Conservation (phyloP, 2,113 vertebrate species). For the Leucosticte australis region DNA sequence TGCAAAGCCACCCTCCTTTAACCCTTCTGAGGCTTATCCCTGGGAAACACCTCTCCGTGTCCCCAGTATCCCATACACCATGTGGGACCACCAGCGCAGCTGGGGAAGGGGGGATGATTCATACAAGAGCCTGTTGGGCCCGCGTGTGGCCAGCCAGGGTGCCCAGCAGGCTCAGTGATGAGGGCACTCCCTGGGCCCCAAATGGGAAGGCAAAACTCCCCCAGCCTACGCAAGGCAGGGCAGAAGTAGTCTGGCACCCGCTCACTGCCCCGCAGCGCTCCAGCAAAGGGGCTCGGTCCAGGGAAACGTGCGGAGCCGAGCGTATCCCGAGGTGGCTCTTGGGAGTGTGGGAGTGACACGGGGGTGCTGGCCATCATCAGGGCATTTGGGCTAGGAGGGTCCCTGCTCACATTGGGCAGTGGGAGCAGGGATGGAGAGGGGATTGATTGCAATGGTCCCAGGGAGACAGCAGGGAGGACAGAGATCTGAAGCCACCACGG, state of each 20-base stretch:
- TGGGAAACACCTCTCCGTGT: not conserved
- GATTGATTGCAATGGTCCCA: not conserved
- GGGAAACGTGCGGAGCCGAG: not conserved
- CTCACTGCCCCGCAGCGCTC: not conserved
- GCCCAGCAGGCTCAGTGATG: not conserved
- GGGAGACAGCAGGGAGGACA: not conserved
- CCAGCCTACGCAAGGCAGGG: not conserved
- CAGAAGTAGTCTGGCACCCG: not conserved
- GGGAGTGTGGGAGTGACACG: rapidly evolving
- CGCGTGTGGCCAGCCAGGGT: rapidly evolving
- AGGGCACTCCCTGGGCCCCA: not conserved
- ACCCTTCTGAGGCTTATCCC: not conserved
- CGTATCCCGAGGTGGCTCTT: rapidly evolving
- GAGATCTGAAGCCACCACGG: not conserved
- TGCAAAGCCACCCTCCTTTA: not conserved
- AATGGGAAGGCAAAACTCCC: not conserved
- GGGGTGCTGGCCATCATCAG: not conserved
- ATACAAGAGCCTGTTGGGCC: not conserved
- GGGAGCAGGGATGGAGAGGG: not conserved
- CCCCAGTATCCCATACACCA: rapidly evolving
- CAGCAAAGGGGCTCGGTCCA: not conserved
- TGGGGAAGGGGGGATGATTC: not conserved
- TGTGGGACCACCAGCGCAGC: rapidly evolving
- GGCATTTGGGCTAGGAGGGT: not conserved
- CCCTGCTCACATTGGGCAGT: rapidly evolving